Base-by-base conservation (phyloP, 2,888 invertebrate species). In the Scaptomyza reducta region DNA sequence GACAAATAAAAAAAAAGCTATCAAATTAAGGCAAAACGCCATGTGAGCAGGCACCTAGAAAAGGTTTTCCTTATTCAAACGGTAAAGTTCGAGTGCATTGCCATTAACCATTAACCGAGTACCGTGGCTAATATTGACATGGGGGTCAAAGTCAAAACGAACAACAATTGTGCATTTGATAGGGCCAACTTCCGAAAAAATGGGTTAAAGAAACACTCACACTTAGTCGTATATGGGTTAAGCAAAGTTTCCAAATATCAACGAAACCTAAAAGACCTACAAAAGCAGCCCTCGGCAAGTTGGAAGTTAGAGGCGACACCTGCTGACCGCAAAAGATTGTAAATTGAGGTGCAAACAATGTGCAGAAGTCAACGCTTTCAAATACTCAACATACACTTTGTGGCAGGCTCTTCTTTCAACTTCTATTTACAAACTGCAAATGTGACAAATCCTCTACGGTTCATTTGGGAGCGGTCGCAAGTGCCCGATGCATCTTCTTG, bases 271-370 rank as follows among this genome's bases (percentile, higher is more conserved):
- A 6, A 42, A 14, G 14, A 11, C 18, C 50, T 29, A 18, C 14
- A 4, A 29, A 6, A 25, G 35, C 27, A 38, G 16, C 10, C 33
- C 25, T 31, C 65, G 44, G 27, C 18, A 51, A 50, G 18, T 18
- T 41, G 38, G 25, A 35, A 56, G 42, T 45, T 33, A 10, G 41
- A 40, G 60, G 65, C 60, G 60, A 44, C 65, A 61, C 61, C 75
- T 70, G 61, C 68, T 71, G 76, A 82, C 82, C 82, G 88, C 82
- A 82, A 88, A 79, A 68, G 70, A 85, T 86, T 86, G 79, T 86
- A 82, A 87, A 87, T 82, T 82, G 68, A 82, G 88, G 70, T 88
- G 83, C 88, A 82, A 82, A 82, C 79, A 82, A 78, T 62, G 66
- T 46, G 73, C 80, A 77, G 57, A 70, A 73, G 66, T 79, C 77